Conservation (phyloP, 2,113 vertebrate genomes). For the Actenoides lindsayi region DNA sequence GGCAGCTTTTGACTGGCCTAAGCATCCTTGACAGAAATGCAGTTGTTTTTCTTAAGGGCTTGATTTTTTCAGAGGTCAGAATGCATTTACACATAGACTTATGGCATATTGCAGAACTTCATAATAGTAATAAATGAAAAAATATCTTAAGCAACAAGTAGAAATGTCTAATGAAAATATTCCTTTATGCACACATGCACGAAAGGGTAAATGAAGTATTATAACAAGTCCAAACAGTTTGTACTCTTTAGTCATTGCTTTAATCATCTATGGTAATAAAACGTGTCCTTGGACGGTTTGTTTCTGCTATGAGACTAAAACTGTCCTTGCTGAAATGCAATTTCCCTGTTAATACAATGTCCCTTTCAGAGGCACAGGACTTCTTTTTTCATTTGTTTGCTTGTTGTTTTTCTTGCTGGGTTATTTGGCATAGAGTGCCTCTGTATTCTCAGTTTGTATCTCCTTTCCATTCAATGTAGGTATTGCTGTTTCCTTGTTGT, state of each 20-base stretch:
- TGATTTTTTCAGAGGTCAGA: not conserved
- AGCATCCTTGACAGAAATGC: not conserved
- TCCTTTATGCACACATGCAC: not conserved
- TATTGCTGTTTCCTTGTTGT: not conserved
- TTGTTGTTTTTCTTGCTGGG: not conserved
- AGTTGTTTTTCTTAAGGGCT: not conserved
- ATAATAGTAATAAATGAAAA: not conserved
- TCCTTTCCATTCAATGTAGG: not conserved
- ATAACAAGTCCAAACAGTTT: not conserved
- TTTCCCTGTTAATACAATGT: not conserved
- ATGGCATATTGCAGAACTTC: not conserved
- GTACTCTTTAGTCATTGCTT: not conserved
- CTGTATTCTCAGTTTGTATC: not conserved
- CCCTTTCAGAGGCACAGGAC: not conserved
- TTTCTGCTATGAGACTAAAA: not conserved
- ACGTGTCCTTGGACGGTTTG: not conserved
- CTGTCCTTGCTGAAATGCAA: not conserved
- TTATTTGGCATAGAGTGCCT: not conserved
- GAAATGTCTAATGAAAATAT: not conserved
- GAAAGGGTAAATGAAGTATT: not conserved
- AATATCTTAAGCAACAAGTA: not conserved
- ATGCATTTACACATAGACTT: not conserved
- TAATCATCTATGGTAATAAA: not conserved
- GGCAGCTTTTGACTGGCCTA: not conserved
- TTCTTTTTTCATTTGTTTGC: not conserved